Conservation (phyloP, 2,888 invertebrate species). For the Limnephilus marmoratus region DNA sequence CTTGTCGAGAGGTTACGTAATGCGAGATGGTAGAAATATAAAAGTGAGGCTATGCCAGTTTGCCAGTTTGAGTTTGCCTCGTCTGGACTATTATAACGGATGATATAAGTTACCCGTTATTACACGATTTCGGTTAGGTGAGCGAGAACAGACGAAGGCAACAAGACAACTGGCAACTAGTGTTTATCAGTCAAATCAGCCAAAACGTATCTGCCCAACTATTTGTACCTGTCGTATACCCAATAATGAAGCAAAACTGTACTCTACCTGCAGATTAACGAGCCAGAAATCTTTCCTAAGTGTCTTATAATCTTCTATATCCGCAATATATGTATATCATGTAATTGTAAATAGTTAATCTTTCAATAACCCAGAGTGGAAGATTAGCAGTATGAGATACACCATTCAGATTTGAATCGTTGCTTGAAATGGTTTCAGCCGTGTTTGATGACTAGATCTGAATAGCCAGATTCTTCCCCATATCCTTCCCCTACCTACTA, state of each 20-base stretch:
- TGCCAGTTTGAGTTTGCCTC: not conserved
- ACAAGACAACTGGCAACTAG: not conserved
- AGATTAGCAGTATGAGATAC: no score
- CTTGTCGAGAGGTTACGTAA: not conserved
- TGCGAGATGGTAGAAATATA: not conserved
- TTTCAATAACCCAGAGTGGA: no score
- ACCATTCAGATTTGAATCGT: no score
- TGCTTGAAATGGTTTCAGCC: no score
- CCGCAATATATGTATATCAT: no score
- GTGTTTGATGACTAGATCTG: no score
- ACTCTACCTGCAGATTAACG: not conserved
- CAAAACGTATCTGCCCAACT: not conserved
- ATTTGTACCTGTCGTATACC: not conserved
- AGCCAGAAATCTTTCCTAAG: not conserved
- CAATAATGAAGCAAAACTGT: not conserved
- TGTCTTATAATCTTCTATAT: not conserved
- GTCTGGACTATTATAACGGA: constrained; percentile 25
- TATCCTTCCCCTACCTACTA: no score
- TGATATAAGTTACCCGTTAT: constrained; percentile 22
- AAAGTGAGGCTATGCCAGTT: not conserved
- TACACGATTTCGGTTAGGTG: constrained; percentile 18
- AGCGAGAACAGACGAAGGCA: not conserved
- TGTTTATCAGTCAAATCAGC: not conserved
- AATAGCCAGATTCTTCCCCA: no score
- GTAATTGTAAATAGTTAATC: no score